Base-by-base conservation (phyloP, 2,113 vertebrate genomes). In the Grammomys dolichurus region DNA sequence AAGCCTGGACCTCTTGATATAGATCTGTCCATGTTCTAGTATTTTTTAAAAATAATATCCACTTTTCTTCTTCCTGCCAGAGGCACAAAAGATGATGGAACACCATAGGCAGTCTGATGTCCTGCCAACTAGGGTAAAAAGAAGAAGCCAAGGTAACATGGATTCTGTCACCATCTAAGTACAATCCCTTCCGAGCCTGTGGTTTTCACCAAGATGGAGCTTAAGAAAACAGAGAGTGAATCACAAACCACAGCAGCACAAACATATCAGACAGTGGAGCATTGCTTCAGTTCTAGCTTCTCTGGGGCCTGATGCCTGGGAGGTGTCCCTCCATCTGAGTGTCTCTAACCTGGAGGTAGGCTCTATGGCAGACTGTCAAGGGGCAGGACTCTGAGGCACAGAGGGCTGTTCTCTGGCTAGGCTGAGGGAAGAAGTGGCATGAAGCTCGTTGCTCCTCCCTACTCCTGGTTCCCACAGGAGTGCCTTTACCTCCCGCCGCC, bases 31-130 rank as follows among this genome's bases (percentile, higher is more conserved):
- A 43, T 10, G 8, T 16, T 85, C 20, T 67, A 33, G 65, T 26
- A 19, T 65, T 87, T 48, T 24, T 51, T 51, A 12, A 51, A 69
- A 46, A 33, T 67, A 14, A 17, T 76, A 85, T 87, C 65, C 48
- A n/a, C 33, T 84, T 82, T 73, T 31, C 70, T 88, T 95, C 56
- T 76, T 94, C 51, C 76, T 54, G 43, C n/a, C 31, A 80, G 16
- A 33, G 43, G 17, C 19, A 8, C 4, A 11, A 78, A 94, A 36
- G 48, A 14, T 16, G 28, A 20, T 5, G 76, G 33, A 26, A 40
- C 9, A n/a, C 56, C 67, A 43, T 3, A 33, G 14, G 43, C 3
- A 3, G 43, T 26, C 85, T 60, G 54, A 75, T 58, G 67, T 80
- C 63, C 12, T 90, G 56, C 56, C 28, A 24, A 1, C 3, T 46